Conservation (phyloP, 2,113 vertebrate species). For the Antennarius striatus region DNA sequence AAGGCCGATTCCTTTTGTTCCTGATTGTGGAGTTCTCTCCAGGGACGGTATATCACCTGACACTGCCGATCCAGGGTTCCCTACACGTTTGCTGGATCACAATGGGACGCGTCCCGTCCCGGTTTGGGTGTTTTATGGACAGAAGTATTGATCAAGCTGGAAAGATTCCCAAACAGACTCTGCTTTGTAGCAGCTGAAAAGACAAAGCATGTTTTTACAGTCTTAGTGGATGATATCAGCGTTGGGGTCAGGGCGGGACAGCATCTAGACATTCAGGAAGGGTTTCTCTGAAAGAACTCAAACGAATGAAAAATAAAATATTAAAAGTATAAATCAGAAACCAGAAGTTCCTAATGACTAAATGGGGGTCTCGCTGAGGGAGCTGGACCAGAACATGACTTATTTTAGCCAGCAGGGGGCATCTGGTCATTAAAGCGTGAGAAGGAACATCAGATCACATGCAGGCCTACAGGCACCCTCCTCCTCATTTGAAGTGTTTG, state of each 20-base stretch:
- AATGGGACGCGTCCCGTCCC: constrained; percentile 11
- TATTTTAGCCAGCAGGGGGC: constrained; percentile 62
- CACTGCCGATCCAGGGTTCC: constrained; percentile 21
- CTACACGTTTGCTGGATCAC: constrained; percentile 24
- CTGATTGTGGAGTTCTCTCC: constrained; percentile 28
- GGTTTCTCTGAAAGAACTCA: too few species aligned
- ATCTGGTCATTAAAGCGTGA: constrained; percentile 61
- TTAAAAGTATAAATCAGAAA: too few species aligned
- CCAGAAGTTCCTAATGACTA: too few species aligned
- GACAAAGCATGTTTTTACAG: neutral
- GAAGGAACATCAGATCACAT: neutral
- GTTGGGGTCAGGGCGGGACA: too few species aligned
- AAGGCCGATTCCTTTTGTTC: constrained; percentile 44
- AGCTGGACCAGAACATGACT: constrained; percentile 6
- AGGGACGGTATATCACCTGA: constrained; percentile 39
- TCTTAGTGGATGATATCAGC: too few species aligned
- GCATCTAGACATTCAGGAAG: too few species aligned
- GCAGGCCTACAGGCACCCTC: too few species aligned
- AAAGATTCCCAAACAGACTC: constrained; percentile 9
- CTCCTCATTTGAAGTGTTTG: constrained; percentile 35
- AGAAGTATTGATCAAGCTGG: constrained; percentile 39
- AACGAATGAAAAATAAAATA: too few species aligned
- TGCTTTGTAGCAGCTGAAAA: constrained; percentile 44
- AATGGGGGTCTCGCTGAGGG: neutral
- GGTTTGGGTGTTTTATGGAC: constrained; percentile 7